phyloP scores from a whole-genome alignment of 1,140 invertebrate genomes.

The Drosophila repleta region DNA sequence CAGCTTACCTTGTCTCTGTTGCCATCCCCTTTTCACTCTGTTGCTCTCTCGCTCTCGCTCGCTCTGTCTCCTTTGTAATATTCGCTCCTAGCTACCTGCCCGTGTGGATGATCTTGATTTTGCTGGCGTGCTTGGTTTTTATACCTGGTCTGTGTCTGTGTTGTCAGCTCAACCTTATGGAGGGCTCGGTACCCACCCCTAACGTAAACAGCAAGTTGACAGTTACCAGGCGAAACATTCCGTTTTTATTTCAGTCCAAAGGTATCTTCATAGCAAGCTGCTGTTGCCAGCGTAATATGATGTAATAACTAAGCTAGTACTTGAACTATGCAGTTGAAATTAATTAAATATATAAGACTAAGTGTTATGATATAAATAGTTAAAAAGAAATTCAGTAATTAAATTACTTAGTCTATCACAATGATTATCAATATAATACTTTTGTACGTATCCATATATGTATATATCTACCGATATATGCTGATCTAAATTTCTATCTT shows the following conservation, averaged over 20 bases:
- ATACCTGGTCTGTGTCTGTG: slow-evolving; percentile 45
- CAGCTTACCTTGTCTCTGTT: slow-evolving; percentile 7
- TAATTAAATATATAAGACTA: too few relatives aligned
- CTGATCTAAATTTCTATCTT: too few relatives aligned
- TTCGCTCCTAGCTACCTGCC: slow-evolving; percentile 31
- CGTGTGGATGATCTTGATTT: slow-evolving; percentile 43
- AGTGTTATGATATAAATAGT: too few relatives aligned
- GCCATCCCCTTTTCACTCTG: neutral
- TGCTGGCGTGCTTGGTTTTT: slow-evolving; percentile 26
- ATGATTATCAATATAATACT: too few relatives aligned
- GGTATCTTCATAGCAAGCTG: too few relatives aligned
- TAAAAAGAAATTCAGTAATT: too few relatives aligned
- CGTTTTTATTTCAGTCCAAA: neutral
- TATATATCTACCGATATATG: too few relatives aligned
- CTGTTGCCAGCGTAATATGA: neutral
- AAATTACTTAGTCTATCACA: too few relatives aligned
- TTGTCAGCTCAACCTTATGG: slow-evolving; percentile 30
- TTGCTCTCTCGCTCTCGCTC: neutral
- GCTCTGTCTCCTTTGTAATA: neutral
- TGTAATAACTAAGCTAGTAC: neutral
- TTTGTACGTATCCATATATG: too few relatives aligned
- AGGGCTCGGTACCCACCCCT: slow-evolving; percentile 58
- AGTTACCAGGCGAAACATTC: slow-evolving; percentile 22
- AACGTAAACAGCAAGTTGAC: slow-evolving; percentile 47
- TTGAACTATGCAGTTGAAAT: neutral